phyloP scores from a whole-genome alignment of 1,140 invertebrate genomes.

The Calycopis cecrops region DNA sequence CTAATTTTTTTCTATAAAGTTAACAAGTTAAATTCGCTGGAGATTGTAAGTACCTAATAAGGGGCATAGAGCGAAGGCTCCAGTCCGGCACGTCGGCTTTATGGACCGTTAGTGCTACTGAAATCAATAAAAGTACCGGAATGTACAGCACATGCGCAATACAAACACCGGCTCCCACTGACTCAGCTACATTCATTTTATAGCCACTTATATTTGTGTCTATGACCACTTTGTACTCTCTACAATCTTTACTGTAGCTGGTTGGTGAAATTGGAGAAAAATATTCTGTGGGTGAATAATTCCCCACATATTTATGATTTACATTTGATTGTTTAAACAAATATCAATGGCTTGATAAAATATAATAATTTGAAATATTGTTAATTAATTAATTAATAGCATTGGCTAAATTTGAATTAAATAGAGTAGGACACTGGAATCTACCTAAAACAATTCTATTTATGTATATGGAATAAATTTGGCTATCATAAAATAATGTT shows the following conservation, averaged over 20 bases:
- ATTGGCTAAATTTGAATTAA: no score
- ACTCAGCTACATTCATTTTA: conserved; percentile 73
- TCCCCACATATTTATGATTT: no score
- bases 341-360: no score
- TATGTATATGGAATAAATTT: no score
- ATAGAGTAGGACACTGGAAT: no score
- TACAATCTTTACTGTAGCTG: conserved; percentile 30
- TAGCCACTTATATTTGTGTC: conserved; percentile 73
- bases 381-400: no score
- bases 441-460: no score
- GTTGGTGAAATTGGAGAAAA: conserved; percentile 36
- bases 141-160: conserved; percentile 75
- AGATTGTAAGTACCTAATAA: conserved; percentile 68
- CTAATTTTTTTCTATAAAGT: conserved; percentile 43
- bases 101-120: conserved; percentile 78
- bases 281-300: no score
- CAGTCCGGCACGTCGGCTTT: conserved; percentile 65
- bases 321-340: no score
- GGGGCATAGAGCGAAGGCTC: conserved; percentile 61
- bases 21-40: conserved; percentile 57
- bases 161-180: conserved; percentile 50
- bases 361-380: no score
- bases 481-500: no score
- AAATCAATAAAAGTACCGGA: conserved; percentile 80
- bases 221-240: conserved; percentile 71